Evolutionary conservation across 2,797 vertebrate genomes (phyloP), one percentile per base, ranked within the genome.

Genomic region (Tokudaia muenninki): DNA sequence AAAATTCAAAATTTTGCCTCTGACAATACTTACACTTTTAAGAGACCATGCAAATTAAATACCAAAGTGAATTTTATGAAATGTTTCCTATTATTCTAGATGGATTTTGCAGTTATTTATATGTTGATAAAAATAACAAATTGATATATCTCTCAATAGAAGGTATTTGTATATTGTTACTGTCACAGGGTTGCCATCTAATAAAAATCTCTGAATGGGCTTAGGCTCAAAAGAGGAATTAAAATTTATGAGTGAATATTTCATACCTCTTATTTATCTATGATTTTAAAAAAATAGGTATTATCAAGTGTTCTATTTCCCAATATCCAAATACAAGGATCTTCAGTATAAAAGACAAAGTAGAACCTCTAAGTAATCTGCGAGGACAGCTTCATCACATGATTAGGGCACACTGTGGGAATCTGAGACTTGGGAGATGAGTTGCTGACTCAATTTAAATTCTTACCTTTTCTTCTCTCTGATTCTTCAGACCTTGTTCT

Each of bases 221-320:
- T 52, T 67, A 95, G 6, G 3, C 67, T 91, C 8, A 22, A 29
- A 94, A 80, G 16, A 92, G 88, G 12, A 97, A 92, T 90, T 95
- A 92, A 83, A 95, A 74, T 67, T 90, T 86, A 86, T 4, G 80
- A 87, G 31, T 81, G 14, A 17, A 8, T 78, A 47, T 65, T 75
- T 8, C 11, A 61, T 14, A 61, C 57, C 44, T 88, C 70, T 63
- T 88, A 13, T 41, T 50, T 12, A 83, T 63, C 5, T 90, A 17
- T 82, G 74, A 80, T 11, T 34, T 61, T 59, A 37, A 74, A 37
- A 47, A 22, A 67, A 65, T n/a, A 89, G 24, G 63, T 82, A 29
- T 63, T 41, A 47, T 47, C 17, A 59, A 79, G 14, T 63, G 8
- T 22, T 41, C 34, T 31, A 19, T 77, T 93, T 26, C 52, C 12